Evolutionary conservation across 1,140 invertebrate species (phyloP), one percentile per base, ranked within the genome.

Genomic region (Papilio helenus): DNA sequence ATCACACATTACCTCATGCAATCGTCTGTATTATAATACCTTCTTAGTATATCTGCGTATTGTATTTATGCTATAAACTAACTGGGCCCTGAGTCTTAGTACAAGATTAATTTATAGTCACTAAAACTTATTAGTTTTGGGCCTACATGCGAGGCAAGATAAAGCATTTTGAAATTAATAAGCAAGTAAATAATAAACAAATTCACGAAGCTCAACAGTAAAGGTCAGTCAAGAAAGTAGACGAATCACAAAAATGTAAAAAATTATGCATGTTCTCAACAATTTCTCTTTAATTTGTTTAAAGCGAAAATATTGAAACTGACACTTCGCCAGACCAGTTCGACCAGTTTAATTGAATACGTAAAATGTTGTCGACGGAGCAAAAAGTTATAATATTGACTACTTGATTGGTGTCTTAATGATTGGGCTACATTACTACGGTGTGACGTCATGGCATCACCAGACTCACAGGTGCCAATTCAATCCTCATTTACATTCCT

Each of bases 401-500:
- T 80, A 51, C 34, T 80, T 82, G 77, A 82, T 81, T 79, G 79
- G 80, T 76, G 76, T 73, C 42, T 46, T 84, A 81, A 84, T 81
- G 79, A 81, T 81, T 81, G 76, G 82, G 79, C 80, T 73, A 73
- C 39, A 73, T 85, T 85, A 84, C 76, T 82, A 74, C 71, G 71
- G 34, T 68, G 81, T 88, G 85, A 88, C 84, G 84, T 88, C 87
- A 88, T 18, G 79, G 51, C 51, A 74, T 39, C 80, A 80, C 84
- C 82, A 88, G 87, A 88, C 83, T 81, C 80, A 68, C 87, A 85
- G 87, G 87, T 86, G 87, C 83, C 84, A 73, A 73, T 73, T 23
- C 72, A 49, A 73, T 23, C 1, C 42, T 73, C 72, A 73, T 73
- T 73, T 73, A 73, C 72, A 49, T 73, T 73, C 18, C 42, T 73